Evolutionary conservation across 2,113 vertebrate genomes (phyloP), one percentile per base, ranked within the genome.

Genomic region (Emydocephalus ijimae): DNA sequence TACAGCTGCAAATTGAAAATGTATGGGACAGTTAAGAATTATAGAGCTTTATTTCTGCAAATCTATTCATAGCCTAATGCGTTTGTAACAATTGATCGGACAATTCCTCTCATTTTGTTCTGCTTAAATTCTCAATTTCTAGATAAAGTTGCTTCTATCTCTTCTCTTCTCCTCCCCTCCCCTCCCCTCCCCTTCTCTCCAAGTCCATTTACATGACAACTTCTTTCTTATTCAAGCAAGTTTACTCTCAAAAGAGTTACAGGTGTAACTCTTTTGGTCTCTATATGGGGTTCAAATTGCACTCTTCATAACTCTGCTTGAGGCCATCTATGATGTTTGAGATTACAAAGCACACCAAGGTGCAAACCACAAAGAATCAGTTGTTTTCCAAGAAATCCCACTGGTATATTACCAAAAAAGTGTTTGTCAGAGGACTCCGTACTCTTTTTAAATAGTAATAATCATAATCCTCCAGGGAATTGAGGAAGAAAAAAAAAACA

Each of bases 21-120:
- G 74, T 43, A 34, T 39, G 34, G 34, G 69, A 8, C n/a, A 20
- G n/a, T 81, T 81, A 39, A 81, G 2, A 21, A 39, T 81, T 9
- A 21, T 8, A 81, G 74, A 81, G 34, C 34, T 81, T 43, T 81
- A 81, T n/a, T 39, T 81, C 74, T 74, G 23, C 29, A 93, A 81
- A n/a, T 21, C 12, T 85, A 45, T 74, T 34, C 26, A 87, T 87
- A 90, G 92, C 5, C 0, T 0, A 93, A 24, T 23, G 69, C 54
- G 90, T 87, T 89, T 96, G 87, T 94, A 95, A 90, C 90, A 94
- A 92, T 92, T 91, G 93, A 93, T 3, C 48, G 93, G 34, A 81
- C 39, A 18, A 24, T 52, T 69, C 26, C 15, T 91, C 89, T 88
- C 87, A 92, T 24, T 92, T 95, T 94, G 85, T 39, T 95, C 48